These are phyloP conservation scores for Drosophila percnosoma DNA, from an alignment of 2,888 invertebrate species.

Conservation along the genomic window DNA sequence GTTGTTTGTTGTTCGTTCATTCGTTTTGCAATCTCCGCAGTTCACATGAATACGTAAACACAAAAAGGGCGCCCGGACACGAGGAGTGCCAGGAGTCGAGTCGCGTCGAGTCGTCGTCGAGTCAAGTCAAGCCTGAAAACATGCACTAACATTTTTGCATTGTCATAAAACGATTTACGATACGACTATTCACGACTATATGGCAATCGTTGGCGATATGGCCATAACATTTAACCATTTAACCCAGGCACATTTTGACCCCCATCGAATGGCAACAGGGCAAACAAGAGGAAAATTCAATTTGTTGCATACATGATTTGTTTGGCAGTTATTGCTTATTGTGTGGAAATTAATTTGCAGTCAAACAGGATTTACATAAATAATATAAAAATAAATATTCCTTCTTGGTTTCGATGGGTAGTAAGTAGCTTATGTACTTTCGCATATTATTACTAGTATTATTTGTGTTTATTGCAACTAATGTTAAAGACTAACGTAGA, in stretches of 20 bases:
- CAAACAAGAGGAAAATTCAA: slow-evolving; percentile 15
- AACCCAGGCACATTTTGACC: background rate
- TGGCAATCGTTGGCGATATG: slow-evolving; percentile 27
- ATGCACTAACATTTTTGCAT: slow-evolving; percentile 36
- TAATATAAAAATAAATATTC: background rate
- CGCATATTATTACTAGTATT: background rate
- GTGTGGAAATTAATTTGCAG: slow-evolving; percentile 27
- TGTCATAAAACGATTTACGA: slow-evolving; percentile 57
- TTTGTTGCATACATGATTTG: slow-evolving; percentile 15
- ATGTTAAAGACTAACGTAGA: background rate
- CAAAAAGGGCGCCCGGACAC: slow-evolving; percentile 18
- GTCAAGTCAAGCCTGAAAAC: slow-evolving; percentile 12
- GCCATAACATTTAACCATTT: background rate
- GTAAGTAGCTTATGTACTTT: background rate
- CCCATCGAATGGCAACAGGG: slow-evolving; percentile 3
- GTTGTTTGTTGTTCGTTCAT: slow-evolving; percentile 29
- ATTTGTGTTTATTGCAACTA: background rate
- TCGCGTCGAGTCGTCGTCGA: background rate
- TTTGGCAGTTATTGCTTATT: slow-evolving; percentile 14
- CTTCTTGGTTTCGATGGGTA: background rate
- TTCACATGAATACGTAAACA: slow-evolving; percentile 54
- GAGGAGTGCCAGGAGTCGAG: background rate
- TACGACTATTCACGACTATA: slow-evolving; percentile 22
- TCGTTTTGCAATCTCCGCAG: slow-evolving; percentile 44
- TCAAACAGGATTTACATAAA: background rate